Evolutionary conservation across 1,140 invertebrate species (phyloP), one percentile per base, ranked within the genome.

Genomic region (Notospermus geniculatus): DNA sequence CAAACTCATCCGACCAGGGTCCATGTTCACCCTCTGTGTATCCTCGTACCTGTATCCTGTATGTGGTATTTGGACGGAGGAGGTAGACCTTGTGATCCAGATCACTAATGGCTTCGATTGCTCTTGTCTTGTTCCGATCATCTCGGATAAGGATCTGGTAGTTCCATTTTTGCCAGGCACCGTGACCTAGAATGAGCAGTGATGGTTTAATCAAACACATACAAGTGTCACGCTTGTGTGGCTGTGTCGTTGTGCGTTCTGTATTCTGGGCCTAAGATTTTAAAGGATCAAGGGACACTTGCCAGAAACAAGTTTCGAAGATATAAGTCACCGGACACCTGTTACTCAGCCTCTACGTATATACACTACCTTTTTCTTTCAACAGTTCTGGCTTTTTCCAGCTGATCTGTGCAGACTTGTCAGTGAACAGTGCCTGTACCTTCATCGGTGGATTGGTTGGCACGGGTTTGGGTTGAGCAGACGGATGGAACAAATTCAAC

Each of bases 111-210:
- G 57, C 39, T 5, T 56, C 57, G 5, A 27, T 9, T 57, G 54
- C 9, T 50, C 46, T 23, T 13, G 4, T 41, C 39, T 41, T 36
- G 0, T 61, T 52, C 50, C 59, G 53, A 17, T 29, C 39, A 39
- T 60, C 61, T 22, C 55, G 45, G 28, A 74, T 89, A 85, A 63
- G 85, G 86, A 97, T 81, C 72, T 91, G 87, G 76, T 93, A 97
- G 0, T 84, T 86, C 91, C 92, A 95, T 63, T 88, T 87, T 67
- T 89, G 88, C 87, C 90, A 94, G 0, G 92, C 89, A 0, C 88
- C 88, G 30, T 50, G 54, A 9, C 79, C 78, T 77, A 50, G 15
- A n/a, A n/a, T n/a, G n/a, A n/a, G n/a, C n/a, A n/a, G n/a, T n/a
- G n/a, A n/a, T n/a, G n/a, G n/a, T n/a, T n/a, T n/a, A n/a, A n/a